phyloP scores from a whole-genome alignment of 64 coral and sea anemone genomes.

The Pocillopora damicornis region DNA sequence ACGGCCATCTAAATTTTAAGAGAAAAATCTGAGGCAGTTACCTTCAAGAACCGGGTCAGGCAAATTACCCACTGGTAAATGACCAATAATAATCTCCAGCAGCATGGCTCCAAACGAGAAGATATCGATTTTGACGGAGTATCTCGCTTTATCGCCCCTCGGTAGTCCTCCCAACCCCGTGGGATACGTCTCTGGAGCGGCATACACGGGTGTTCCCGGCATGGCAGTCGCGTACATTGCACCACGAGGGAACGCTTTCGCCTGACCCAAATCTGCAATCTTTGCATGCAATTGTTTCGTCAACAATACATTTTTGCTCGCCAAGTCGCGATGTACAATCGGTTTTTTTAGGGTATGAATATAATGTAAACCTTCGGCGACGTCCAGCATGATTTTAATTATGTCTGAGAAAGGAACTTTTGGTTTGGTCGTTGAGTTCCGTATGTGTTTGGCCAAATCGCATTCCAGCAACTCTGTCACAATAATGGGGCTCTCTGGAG shows the following conservation, averaged over 20 bases:
- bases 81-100: conserved; percentile 72
- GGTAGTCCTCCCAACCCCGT: background rate
- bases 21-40: background rate
- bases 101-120: conserved; percentile 82
- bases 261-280: conserved; percentile 76
- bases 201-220: conserved; percentile 72
- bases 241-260: conserved; percentile 66
- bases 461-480: conserved; percentile 65
- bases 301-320: conserved; percentile 81
- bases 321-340: conserved; percentile 75
- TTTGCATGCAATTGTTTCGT: conserved; percentile 59
- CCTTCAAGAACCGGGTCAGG: conserved; percentile 62
- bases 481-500: conserved; percentile 65
- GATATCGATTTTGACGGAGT: conserved; percentile 82
- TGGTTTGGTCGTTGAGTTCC: background rate
- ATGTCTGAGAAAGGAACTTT: conserved; percentile 60
- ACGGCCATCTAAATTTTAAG: background rate
- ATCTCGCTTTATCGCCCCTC: conserved; percentile 35
- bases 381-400: conserved; percentile 65
- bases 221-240: conserved; percentile 76
- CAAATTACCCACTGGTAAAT: conserved; percentile 49
- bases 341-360: conserved; percentile 37
- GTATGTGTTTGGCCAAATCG: conserved; percentile 67
- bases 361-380: conserved; percentile 76
- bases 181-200: conserved; percentile 82